Base-by-base conservation (phyloP, 2,888 invertebrate genomes). In the Meandrusa payeni region DNA sequence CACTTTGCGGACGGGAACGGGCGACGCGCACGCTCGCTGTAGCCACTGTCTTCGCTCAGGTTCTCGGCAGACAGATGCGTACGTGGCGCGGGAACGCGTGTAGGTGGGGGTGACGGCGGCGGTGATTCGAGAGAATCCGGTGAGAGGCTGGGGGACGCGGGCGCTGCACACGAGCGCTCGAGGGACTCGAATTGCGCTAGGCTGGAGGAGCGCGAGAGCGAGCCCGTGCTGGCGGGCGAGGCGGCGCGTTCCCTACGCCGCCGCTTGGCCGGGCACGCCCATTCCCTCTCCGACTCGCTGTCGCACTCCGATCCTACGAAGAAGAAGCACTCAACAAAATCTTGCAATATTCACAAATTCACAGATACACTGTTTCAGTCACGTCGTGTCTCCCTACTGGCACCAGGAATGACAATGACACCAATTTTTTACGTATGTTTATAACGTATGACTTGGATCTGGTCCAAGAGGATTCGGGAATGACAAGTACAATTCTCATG, bases 171-270 rank as follows among this genome's bases (percentile, higher is more conserved):
- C 31, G 86, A 85, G 22, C 87, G 90, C 70, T 95, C 95, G 47
- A 95, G 83, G 2, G 93, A 94, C 79, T 95, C 95, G 76, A 96
- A 96, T 76, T 95, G 95, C 49, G 95, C 89, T 50, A 96, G 87
- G 57, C 95, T 95, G 52, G 94, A 94, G 48, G 94, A 94, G 52
- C 95, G 91, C 59, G 94, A 94, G 6, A 93, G 87, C 32, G 93
- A 93, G 67, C 80, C 70, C 64, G 83, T 52, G 77, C 81, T 85
- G 68, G 70, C 55, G 47, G 79, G 83, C 50, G 86, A 85, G 43
- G 66, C 46, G 49, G 76, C 79, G 49, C 80, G 79, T 61, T 92
- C 92, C 62, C 92, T 91, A 48, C 92, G 90, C 45, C 93, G 89
- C 38, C 93, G 88, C 76, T 94, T 93, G 34, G 93, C 91, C 33